phyloP scores from a whole-genome alignment of 2,113 vertebrate species.

The Laticauda colubrina region DNA sequence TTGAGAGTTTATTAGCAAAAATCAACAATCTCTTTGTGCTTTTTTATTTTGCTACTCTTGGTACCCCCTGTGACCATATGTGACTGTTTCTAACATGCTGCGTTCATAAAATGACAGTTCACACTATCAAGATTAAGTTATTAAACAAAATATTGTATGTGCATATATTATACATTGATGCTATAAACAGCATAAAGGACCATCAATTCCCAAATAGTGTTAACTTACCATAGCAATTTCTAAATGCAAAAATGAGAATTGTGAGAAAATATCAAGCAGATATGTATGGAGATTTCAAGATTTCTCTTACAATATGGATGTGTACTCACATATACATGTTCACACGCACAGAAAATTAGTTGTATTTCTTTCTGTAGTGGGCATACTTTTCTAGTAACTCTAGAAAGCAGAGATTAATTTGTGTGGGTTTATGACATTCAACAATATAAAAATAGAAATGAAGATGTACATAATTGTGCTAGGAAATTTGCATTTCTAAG shows the following conservation, averaged over 20 bases:
- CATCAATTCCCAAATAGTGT: background rate
- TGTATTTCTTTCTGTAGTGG: background rate
- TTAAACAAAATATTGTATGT: constrained; percentile 66
- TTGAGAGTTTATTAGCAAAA: constrained; percentile 55
- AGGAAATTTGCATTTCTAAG: background rate
- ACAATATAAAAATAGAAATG: background rate
- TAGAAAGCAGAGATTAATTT: background rate
- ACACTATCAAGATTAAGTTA: constrained; percentile 66
- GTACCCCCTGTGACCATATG: constrained; percentile 63
- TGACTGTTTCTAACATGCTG: constrained; percentile 64
- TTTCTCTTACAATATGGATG: constrained; percentile 1
- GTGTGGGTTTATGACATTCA: background rate
- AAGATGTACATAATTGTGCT: background rate
- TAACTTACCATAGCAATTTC: background rate
- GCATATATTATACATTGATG: constrained; percentile 41
- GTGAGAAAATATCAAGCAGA: background rate
- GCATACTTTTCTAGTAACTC: background rate
- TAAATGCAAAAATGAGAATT: background rate
- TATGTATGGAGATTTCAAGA: background rate
- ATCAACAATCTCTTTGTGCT: constrained; percentile 55
- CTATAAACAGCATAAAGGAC: background rate
- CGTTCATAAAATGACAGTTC: constrained; percentile 66
- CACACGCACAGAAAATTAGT: background rate
- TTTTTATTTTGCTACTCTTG: constrained; percentile 43
- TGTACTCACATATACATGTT: background rate